A percentile compares a stretch with the other conserved stretches of the same genome.
Conservation (phyloP, 1,140 invertebrate species). For the Rhopalosiphum maidis region DNA sequence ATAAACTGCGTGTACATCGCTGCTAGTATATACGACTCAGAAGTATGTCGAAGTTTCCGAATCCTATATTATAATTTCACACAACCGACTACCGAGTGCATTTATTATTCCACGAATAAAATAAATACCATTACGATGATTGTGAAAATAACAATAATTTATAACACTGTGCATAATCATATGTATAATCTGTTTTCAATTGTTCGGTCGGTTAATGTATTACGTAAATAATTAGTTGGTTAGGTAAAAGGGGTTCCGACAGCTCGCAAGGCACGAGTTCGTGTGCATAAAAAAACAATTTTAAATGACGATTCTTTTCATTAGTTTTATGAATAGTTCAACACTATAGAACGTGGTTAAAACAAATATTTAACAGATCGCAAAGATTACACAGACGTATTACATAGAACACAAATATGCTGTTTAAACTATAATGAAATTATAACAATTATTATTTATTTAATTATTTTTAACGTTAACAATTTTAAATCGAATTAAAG, state of each 20-base stretch:
- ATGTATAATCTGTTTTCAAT: slow-evolving; percentile 10
- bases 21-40: not conserved
- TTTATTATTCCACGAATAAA: slow-evolving; percentile 5
- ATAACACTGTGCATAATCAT: not conserved
- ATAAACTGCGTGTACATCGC: not conserved
- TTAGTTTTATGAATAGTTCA: not conserved
- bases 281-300: not conserved
- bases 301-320: not conserved
- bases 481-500: not conserved
- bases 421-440: not conserved
- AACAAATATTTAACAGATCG: not conserved
- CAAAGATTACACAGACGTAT: not conserved
- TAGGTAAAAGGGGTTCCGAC: not conserved
- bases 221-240: slow-evolving; percentile 12
- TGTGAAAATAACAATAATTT: slow-evolving; percentile 10
- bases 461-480: not conserved
- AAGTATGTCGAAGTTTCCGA: not conserved
- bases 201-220: not conserved
- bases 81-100: not conserved
- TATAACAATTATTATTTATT: not conserved
- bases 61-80: not conserved
- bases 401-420: not conserved
- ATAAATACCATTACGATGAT: not conserved
- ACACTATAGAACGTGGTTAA: not conserved
- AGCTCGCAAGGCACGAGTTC: slow-evolving; percentile 2